Conservation (phyloP, 2,888 invertebrate genomes). For the Lagria hirta region DNA sequence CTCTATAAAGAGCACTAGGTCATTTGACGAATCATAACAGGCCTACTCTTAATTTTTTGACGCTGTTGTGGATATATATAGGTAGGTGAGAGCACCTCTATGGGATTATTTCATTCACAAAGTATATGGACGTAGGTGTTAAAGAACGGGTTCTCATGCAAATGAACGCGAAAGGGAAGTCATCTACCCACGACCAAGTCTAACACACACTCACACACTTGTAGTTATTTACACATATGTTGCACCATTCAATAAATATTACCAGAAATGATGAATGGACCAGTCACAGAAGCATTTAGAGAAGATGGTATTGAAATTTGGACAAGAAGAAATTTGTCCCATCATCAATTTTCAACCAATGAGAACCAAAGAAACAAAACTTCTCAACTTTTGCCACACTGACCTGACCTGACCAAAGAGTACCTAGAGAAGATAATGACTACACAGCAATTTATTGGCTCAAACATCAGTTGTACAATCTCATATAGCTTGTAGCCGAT, state of each 20-base stretch:
- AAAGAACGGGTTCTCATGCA: slow-evolving; percentile 43
- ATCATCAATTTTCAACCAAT: too few relatives aligned
- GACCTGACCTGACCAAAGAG: too few relatives aligned
- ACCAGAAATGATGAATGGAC: slow-evolving; percentile 16
- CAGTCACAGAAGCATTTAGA: slow-evolving; percentile 8
- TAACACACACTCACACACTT: slow-evolving; percentile 19
- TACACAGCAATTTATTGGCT: too few relatives aligned
- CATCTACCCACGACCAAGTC: slow-evolving; percentile 43
- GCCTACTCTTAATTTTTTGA: too few relatives aligned
- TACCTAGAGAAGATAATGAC: too few relatives aligned
- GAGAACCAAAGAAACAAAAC: too few relatives aligned
- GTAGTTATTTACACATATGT: slow-evolving; percentile 27
- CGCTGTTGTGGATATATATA: too few relatives aligned
- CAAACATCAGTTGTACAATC: too few relatives aligned
- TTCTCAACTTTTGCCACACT: too few relatives aligned
- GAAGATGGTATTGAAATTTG: slow-evolving; percentile 8
- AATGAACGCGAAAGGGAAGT: slow-evolving; percentile 49
- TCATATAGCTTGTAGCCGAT: too few relatives aligned
- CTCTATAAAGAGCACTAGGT: slow-evolving; percentile 7
- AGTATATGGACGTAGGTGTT: slow-evolving; percentile 37
- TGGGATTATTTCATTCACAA: slow-evolving; percentile 47
- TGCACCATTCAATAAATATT: slow-evolving; percentile 30
- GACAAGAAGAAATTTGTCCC: too few relatives aligned
- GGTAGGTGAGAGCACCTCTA: too few relatives aligned
- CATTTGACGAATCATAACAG: slow-evolving; percentile 22